phyloP scores from a whole-genome alignment of 2,797 vertebrate species.

The Gallirallus australis region DNA sequence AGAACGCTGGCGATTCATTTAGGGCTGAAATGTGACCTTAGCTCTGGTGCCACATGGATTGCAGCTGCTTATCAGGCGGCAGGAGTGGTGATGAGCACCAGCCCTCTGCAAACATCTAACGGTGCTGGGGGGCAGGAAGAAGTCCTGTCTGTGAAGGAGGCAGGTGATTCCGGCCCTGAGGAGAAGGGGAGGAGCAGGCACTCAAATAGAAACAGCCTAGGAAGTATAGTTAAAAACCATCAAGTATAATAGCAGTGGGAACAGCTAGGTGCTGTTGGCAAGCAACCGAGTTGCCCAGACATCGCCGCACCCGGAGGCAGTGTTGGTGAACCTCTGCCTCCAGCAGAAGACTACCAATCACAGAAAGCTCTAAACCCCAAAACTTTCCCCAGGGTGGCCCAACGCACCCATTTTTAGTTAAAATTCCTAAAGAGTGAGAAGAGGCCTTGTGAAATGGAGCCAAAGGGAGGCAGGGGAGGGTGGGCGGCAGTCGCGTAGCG shows the following conservation, averaged over 20 bases:
- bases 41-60: not conserved
- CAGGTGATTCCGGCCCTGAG: not conserved
- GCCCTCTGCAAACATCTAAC: not conserved
- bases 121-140: not conserved
- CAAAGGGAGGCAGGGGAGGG: not conserved
- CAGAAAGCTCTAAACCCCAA: not conserved
- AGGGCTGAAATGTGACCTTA: not conserved
- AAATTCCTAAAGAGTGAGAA: not conserved
- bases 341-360: not conserved
- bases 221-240: not conserved
- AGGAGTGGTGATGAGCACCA: not conserved
- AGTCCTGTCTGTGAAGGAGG: not conserved
- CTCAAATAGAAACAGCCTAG: not conserved
- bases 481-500: not conserved
- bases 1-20: not conserved
- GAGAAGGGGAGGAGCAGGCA: not conserved
- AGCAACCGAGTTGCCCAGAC: fast-evolving
- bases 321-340: not conserved
- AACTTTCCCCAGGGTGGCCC: not conserved
- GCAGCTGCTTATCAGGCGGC: not conserved
- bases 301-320: not conserved
- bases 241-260: not conserved
- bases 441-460: not conserved
- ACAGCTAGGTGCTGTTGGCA: not conserved
- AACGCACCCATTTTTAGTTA: not conserved